Base-by-base conservation (phyloP, 2,888 invertebrate genomes). In the Calameuta idolon region DNA sequence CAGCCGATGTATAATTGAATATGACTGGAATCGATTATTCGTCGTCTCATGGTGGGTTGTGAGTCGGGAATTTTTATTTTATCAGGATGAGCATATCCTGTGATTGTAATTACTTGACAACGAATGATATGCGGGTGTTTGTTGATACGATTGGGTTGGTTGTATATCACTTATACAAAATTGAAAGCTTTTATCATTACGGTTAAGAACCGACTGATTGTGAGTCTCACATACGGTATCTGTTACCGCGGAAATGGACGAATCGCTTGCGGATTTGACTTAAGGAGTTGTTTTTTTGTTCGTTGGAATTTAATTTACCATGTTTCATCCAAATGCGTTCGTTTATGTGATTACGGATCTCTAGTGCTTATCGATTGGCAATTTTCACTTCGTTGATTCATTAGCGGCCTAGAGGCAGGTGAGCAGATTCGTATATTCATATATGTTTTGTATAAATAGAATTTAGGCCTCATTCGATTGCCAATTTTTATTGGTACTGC, bases 131-230 rank as follows among this genome's bases (percentile, higher is more conserved):
- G 55, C 55, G 23, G 55, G 23, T 55, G 55, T 55, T 55, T 55
- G 23, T 55, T 55, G 55, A 23, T 23, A 55, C 2, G 23, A 35
- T 23, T 33, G 15, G 30, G 11, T 33, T 71, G 71, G 40, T 71
- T 76, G 37, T 75, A 37, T 75, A 55, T 71, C 23, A 76, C 35
- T 69, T 73, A 33, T 69, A 37, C 33, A 69, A n/a, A 76, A 76
- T 76, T 69, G n/a, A 76, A 15, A 76, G 35, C 69, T 69, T 75
- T 75, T 55, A 55, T 55, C 55, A 23, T 55, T 55, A 55, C 55
- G 55, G 55, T 55, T 55, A 55, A 15, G 55, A 55, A 55, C 55
- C 55, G 55, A 55, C 55, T 55, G n/a, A n/a, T n/a, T n/a, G n/a
- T n/a, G 55, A 55, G 23, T 55, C 23, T 55, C 23, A 55, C 15